Conservation (phyloP, 2,888 invertebrate genomes). For the Ypsolopha sequella region DNA sequence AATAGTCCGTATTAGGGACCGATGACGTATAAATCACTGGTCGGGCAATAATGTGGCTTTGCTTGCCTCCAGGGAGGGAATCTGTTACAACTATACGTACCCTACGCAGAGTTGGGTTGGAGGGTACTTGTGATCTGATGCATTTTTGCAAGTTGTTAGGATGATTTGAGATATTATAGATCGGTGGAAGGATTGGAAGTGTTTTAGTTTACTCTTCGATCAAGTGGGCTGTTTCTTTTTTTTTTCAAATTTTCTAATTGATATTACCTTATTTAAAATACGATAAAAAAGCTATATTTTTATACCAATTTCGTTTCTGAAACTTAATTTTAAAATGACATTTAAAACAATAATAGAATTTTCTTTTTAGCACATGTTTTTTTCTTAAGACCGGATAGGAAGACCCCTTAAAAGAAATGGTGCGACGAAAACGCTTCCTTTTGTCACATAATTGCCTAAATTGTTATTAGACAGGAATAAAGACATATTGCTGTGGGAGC, state of each 20-base stretch:
- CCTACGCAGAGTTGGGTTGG: not conserved
- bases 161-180: too few species aligned
- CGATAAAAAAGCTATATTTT: too few species aligned
- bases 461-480: slow-evolving; percentile 68
- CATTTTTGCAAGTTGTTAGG: too few species aligned
- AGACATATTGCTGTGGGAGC: slow-evolving; percentile 57
- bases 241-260: too few species aligned
- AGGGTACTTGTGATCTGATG: not conserved
- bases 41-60: slow-evolving; percentile 58
- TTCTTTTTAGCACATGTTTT: too few species aligned
- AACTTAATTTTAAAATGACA: too few species aligned
- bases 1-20: slow-evolving; percentile 13
- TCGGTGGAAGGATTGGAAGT: too few species aligned
- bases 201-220: too few species aligned
- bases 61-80: slow-evolving; percentile 33
- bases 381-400: not conserved
- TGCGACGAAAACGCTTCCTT: slow-evolving; percentile 58
- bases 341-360: too few species aligned
- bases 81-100: not conserved
- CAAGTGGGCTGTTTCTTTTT: too few species aligned
- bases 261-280: too few species aligned
- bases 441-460: slow-evolving; percentile 68
- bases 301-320: too few species aligned
- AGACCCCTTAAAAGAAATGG: slow-evolving; percentile 31
- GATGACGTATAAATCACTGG: slow-evolving; percentile 52